phyloP scores from a whole-genome alignment of 2,797 vertebrate genomes.

The Todus mexicanus region DNA sequence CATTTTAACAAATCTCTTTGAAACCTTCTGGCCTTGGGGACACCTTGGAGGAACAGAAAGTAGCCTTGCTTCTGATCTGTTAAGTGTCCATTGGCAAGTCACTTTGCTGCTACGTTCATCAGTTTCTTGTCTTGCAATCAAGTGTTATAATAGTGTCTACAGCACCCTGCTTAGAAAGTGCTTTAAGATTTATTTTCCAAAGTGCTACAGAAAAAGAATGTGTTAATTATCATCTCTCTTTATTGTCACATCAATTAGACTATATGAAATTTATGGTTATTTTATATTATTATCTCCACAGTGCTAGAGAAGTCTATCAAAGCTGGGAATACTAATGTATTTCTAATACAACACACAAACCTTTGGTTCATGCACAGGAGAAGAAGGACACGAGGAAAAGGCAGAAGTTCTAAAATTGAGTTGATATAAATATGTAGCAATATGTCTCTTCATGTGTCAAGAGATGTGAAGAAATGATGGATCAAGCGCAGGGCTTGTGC shows the following conservation, averaged over 20 bases:
- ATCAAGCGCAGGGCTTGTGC: not conserved
- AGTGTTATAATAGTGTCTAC: not conserved
- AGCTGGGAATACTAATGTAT: not conserved
- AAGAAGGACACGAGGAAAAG: not conserved
- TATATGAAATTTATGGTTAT: not conserved
- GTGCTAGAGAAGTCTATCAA: not conserved
- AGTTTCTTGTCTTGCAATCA: not conserved
- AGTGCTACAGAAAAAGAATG: not conserved
- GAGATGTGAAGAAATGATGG: not conserved
- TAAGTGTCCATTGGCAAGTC: not conserved
- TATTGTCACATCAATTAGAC: not conserved
- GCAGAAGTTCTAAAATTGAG: not conserved
- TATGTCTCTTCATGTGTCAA: not conserved
- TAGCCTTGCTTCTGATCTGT: not conserved
- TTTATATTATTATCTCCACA: not conserved
- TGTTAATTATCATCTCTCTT: not conserved
- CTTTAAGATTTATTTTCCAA: not conserved
- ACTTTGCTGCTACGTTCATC: not conserved
- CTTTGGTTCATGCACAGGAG: not conserved
- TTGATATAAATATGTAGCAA: not conserved
- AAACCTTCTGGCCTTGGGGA: not conserved
- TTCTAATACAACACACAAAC: not conserved
- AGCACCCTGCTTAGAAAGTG: not conserved
- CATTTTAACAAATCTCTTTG: not conserved
- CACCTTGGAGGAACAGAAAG: not conserved